These are phyloP conservation scores for Drosophila navojoa DNA, from an alignment of 1,140 invertebrate genomes.

Conservation along the genomic window DNA sequence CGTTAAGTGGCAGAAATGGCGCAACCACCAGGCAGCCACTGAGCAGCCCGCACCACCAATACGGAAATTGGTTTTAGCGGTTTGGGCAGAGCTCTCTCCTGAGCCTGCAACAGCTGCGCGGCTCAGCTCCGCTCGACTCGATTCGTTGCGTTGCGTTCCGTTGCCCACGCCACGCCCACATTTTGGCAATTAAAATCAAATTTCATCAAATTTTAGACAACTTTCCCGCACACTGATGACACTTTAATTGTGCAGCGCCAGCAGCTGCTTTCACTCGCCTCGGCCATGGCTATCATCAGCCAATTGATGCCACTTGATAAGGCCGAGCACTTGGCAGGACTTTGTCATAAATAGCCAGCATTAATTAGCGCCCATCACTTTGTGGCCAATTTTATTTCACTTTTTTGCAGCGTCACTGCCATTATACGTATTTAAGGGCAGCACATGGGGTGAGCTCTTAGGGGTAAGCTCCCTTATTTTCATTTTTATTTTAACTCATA, in stretches of 20 bases:
- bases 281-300: constrained; percentile 47
- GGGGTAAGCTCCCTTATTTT: neutral
- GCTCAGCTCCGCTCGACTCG: neutral
- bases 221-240: constrained; percentile 65
- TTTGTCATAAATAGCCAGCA: constrained; percentile 52
- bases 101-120: constrained; percentile 59
- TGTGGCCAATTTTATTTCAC: constrained; percentile 29
- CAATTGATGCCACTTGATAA: constrained; percentile 59
- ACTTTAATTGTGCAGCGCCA: constrained; percentile 63
- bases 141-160: neutral
- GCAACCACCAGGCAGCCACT: constrained; percentile 40
- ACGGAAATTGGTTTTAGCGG: constrained; percentile 78
- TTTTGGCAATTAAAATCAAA: constrained; percentile 76
- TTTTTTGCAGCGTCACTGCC: constrained; percentile 53
- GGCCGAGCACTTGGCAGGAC: constrained; percentile 21
- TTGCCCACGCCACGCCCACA: constrained; percentile 44
- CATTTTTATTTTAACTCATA: neutral
- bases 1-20: constrained; percentile 72
- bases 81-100: constrained; percentile 39
- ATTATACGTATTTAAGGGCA: constrained; percentile 10
- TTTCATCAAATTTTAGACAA: constrained; percentile 64
- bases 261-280: constrained; percentile 69
- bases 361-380: constrained; percentile 75
- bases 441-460: neutral
- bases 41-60: constrained; percentile 28